Evolutionary conservation across 2,797 vertebrate genomes (phyloP).

Genomic region (Decapterus maruadsi): DNA sequence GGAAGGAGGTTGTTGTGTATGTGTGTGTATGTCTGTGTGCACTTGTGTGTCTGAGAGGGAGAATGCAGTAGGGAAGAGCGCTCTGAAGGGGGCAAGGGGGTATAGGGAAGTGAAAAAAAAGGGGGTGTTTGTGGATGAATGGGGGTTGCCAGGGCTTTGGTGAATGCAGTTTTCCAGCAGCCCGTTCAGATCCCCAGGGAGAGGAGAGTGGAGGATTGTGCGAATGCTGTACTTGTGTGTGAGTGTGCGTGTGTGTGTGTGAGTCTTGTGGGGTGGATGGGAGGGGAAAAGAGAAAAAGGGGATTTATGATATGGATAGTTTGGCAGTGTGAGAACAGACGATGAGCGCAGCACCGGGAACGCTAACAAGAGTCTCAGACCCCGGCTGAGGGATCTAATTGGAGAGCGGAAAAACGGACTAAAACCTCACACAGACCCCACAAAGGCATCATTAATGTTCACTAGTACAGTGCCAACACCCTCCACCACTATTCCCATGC

Average conservation of each 20-base stretch:
- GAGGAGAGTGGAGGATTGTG: constrained; percentile 57
- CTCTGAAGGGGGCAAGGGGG: constrained; percentile 75
- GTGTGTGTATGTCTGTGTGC: constrained; percentile 31
- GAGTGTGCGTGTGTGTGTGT: constrained; percentile 30
- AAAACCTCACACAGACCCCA: constrained; percentile 72
- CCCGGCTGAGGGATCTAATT: constrained; percentile 75
- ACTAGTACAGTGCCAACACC: constrained; percentile 69
- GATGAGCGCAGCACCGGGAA: constrained; percentile 53
- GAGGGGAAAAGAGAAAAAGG: constrained; percentile 35
- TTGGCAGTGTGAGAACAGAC: constrained; percentile 66
- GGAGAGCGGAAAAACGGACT: constrained; percentile 78
- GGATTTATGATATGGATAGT: constrained; percentile 77
- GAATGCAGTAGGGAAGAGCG: constrained; percentile 68
- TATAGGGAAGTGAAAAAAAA: constrained; percentile 55
- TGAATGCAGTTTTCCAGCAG: constrained; percentile 88
- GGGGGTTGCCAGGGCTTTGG: constrained; percentile 85
- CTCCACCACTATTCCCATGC: constrained; percentile 23
- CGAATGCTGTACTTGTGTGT: constrained; percentile 32
- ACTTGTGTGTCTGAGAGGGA: constrained; percentile 49
- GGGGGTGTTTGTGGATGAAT: constrained; percentile 76
- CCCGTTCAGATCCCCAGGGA: constrained; percentile 83
- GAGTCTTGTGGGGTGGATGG: background rate
- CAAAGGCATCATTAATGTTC: constrained; percentile 79
- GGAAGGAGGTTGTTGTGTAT: constrained; percentile 57
- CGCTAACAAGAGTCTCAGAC: constrained; percentile 65